phyloP scores from a whole-genome alignment of 92 coral and sea anemone species.

The Hydrozoanthus gracilis region DNA sequence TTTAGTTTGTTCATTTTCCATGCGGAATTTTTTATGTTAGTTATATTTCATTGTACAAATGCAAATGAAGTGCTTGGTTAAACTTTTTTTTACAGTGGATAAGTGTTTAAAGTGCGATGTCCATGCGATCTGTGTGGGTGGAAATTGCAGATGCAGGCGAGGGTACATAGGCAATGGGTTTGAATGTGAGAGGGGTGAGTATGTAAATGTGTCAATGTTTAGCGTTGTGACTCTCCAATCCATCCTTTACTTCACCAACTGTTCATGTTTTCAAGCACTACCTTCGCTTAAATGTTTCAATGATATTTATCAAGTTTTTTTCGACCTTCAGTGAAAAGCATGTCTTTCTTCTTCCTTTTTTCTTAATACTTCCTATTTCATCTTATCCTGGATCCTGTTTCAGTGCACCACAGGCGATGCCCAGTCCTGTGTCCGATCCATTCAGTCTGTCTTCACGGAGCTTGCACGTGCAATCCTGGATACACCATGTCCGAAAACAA shows the following conservation, averaged over 20 bases:
- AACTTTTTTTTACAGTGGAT: conserved; percentile 67
- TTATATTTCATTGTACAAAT: too few species aligned
- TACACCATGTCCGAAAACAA: conserved; percentile 79
- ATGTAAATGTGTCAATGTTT: too few species aligned
- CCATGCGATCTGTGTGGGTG: conserved; percentile 85
- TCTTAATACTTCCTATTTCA: background rate
- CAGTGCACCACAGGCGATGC: conserved; percentile 66
- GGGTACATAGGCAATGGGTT: conserved; percentile 97
- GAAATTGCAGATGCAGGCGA: conserved; percentile 80
- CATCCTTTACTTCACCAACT: too few species aligned
- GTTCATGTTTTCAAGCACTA: too few species aligned
- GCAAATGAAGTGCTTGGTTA: background rate
- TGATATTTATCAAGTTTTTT: too few species aligned
- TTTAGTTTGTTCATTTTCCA: too few species aligned
- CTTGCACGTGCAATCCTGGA: conserved; percentile 92
- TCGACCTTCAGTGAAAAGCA: too few species aligned
- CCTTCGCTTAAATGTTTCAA: too few species aligned
- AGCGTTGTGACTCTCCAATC: too few species aligned
- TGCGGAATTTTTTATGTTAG: too few species aligned
- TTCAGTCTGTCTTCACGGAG: conserved; percentile 84
- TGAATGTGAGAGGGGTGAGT: conserved; percentile 86
- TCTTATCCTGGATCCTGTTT: background rate
- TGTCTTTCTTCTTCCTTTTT: too few species aligned
- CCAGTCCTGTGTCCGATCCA: conserved; percentile 81
- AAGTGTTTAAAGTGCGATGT: conserved; percentile 95